phyloP scores from a whole-genome alignment of 2,113 vertebrate species.

The Dissostichus mawsoni region DNA sequence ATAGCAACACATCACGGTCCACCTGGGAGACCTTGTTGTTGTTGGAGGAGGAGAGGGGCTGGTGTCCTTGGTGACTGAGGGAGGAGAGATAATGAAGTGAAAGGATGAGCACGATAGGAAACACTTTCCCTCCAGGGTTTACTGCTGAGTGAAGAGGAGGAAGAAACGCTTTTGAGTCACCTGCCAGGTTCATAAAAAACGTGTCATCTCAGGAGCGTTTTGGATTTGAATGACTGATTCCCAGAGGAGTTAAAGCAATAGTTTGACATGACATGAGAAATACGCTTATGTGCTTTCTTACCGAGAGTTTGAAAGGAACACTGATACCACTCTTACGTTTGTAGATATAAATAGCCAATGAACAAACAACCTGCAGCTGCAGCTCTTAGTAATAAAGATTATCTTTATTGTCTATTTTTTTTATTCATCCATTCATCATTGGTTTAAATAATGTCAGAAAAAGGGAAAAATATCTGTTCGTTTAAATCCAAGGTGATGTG shows the following conservation, averaged over 20 bases:
- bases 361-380: too few species aligned
- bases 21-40: slow-evolving; percentile 83
- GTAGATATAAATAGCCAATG: too few species aligned
- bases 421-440: too few species aligned
- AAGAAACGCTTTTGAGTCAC: slow-evolving; percentile 18
- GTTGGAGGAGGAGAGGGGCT: slow-evolving; percentile 60
- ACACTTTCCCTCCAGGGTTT: slow-evolving; percentile 65
- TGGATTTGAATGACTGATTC: not conserved
- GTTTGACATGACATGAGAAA: not conserved
- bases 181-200: slow-evolving; percentile 34
- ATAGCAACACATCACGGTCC: slow-evolving; percentile 69
- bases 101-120: slow-evolving; percentile 74
- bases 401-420: too few species aligned
- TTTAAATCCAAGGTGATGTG: too few species aligned
- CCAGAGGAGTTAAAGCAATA: not conserved
- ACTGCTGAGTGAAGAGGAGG: slow-evolving; percentile 40
- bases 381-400: too few species aligned
- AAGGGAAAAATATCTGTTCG: too few species aligned
- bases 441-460: too few species aligned
- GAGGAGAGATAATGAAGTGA: slow-evolving; percentile 80
- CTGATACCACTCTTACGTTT: too few species aligned
- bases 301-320: not conserved
- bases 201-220: slow-evolving; percentile 3
- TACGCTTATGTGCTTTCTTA: not conserved
- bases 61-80: slow-evolving; percentile 83